phyloP scores from a whole-genome alignment of 2,888 invertebrate genomes.

The Dichetophora obliterata region DNA sequence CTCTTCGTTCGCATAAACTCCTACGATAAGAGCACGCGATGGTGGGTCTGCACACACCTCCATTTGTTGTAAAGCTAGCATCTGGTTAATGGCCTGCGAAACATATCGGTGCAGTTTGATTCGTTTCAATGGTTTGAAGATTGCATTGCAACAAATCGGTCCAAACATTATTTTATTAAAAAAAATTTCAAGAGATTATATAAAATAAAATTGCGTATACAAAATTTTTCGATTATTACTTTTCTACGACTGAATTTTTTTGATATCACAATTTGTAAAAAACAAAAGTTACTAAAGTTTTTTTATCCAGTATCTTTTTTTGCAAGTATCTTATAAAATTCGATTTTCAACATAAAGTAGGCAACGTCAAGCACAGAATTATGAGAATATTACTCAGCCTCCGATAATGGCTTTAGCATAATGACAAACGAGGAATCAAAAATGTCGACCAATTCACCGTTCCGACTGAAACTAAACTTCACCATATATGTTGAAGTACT shows the following conservation, averaged over 20 bases:
- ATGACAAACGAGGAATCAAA: too few species aligned
- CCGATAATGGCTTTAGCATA: too few species aligned
- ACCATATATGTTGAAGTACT: too few species aligned
- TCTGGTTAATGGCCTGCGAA: slow-evolving; percentile 63
- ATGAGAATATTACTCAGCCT: too few species aligned
- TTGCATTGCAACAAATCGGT: slow-evolving; percentile 50
- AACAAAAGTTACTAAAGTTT: slow-evolving; percentile 31
- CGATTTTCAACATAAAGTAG: not conserved
- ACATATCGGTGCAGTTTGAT: slow-evolving; percentile 52
- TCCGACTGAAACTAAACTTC: too few species aligned
- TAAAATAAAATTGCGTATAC: slow-evolving; percentile 37
- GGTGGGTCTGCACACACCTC: slow-evolving; percentile 66
- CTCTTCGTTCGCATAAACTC: slow-evolving; percentile 76
- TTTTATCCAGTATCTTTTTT: not conserved
- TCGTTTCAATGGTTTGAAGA: not conserved
- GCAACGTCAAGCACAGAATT: not conserved
- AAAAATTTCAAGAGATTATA: not conserved
- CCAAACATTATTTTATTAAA: slow-evolving; percentile 52
- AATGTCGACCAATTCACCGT: too few species aligned
- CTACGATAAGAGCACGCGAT: slow-evolving; percentile 73
- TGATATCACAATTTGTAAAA: slow-evolving; percentile 37
- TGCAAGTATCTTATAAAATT: not conserved
- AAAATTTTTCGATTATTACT: slow-evolving; percentile 40
- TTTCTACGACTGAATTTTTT: slow-evolving; percentile 44
- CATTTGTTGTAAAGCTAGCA: slow-evolving; percentile 62